Conservation (phyloP, 2,888 invertebrate genomes). For the Poecilus cupreus region DNA sequence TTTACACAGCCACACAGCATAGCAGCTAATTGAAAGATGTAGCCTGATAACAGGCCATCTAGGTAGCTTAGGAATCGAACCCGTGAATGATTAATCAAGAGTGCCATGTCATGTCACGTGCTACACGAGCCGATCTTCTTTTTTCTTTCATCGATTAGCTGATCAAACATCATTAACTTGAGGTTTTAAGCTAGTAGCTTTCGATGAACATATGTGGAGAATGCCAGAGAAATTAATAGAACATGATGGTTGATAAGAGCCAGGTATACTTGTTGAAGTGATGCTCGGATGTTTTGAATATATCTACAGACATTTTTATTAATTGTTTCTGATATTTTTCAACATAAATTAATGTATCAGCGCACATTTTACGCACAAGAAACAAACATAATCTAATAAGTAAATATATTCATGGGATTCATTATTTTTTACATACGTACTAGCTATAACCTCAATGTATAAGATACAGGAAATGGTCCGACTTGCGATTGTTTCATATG, state of each 20-base stretch:
- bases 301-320: neutral
- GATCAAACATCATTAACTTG: constrained; percentile 49
- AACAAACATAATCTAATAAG: too few species aligned
- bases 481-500: too few species aligned
- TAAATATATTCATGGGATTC: too few species aligned
- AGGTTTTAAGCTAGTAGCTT: constrained; percentile 34
- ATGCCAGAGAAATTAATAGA: constrained; percentile 14
- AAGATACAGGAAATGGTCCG: too few species aligned
- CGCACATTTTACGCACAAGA: too few species aligned
- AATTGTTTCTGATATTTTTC: neutral
- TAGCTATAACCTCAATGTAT: too few species aligned
- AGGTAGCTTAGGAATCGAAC: constrained; percentile 42
- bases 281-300: constrained; percentile 8
- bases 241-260: constrained; percentile 17
- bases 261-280: constrained; percentile 5
- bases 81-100: constrained; percentile 50
- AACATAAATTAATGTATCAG: too few species aligned
- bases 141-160: constrained; percentile 53
- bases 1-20: neutral
- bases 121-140: constrained; percentile 38
- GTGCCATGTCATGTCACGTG: constrained; percentile 44
- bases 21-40: constrained; percentile 11
- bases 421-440: too few species aligned
- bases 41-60: constrained; percentile 20
- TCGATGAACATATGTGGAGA: constrained; percentile 18